Evolutionary conservation across 1,140 invertebrate species (phyloP).

Genomic region (Bombus haemorrhoidalis): DNA sequence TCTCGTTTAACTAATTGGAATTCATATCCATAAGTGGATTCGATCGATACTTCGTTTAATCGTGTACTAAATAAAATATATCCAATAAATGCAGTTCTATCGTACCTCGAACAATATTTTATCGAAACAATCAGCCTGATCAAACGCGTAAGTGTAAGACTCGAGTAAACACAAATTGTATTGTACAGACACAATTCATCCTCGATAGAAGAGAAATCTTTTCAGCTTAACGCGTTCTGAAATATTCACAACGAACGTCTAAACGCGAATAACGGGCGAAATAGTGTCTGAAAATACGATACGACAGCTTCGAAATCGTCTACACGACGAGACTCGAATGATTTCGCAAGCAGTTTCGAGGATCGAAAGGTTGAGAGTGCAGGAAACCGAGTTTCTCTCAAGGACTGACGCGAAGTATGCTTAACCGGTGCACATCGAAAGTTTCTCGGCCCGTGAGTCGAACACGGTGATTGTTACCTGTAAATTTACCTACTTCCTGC

Average conservation of each 20-base stretch:
- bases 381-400: conserved; percentile 8
- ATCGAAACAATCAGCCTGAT: neutral
- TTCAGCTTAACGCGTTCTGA: neutral
- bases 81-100: neutral
- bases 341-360: conserved; percentile 17
- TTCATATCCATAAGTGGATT: neutral
- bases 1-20: neutral
- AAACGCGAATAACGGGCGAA: neutral
- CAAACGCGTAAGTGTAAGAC: too few species aligned
- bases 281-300: neutral
- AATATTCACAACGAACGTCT: neutral
- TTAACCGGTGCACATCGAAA: neutral
- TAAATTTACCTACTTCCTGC: neutral
- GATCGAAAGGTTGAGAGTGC: conserved; percentile 19
- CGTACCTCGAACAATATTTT: neutral
- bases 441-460: conserved; percentile 7
- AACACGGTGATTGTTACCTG: neutral
- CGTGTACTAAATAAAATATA: neutral
- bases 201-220: neutral
- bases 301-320: neutral
- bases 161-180: neutral
- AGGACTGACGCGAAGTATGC: neutral
- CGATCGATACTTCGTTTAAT: neutral
- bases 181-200: neutral
- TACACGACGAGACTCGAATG: neutral